Conservation (phyloP, 2,113 vertebrate genomes). For the Poeciliopsis retropinna region DNA sequence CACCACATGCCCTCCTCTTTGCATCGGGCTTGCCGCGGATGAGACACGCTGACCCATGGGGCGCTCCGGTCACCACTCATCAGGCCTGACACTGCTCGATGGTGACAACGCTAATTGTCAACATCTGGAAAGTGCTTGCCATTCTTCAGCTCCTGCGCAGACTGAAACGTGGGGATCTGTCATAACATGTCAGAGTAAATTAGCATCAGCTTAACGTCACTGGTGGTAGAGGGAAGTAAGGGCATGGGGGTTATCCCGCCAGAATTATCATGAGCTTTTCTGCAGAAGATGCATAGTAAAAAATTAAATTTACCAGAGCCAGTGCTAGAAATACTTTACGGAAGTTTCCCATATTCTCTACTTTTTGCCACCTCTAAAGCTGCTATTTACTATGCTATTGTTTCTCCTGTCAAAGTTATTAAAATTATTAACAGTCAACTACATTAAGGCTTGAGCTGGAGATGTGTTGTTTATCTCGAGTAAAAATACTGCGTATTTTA, state of each 20-base stretch:
- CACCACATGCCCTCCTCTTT: conserved; percentile 6
- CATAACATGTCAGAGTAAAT: conserved; percentile 76
- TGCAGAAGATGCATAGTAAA: background rate
- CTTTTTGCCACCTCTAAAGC: background rate
- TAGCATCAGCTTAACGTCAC: conserved; percentile 58
- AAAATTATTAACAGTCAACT: background rate
- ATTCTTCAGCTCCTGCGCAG: conserved; percentile 30
- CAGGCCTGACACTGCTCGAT: conserved; percentile 66
- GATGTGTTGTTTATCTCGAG: too few species aligned
- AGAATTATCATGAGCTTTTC: conserved; percentile 30
- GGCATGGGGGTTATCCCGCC: conserved; percentile 6
- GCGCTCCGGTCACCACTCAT: conserved; percentile 46
- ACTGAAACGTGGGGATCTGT: conserved; percentile 57
- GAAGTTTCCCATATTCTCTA: background rate
- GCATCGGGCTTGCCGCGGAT: conserved; percentile 1
- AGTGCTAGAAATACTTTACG: background rate
- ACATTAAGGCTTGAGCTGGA: too few species aligned
- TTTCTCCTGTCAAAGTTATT: background rate
- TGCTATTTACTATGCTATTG: too few species aligned
- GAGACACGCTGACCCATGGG: conserved; percentile 48
- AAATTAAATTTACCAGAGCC: background rate
- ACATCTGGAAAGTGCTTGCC: conserved; percentile 72
- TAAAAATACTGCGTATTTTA: too few species aligned
- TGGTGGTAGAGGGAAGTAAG: background rate
- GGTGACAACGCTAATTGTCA: conserved; percentile 77